These are phyloP conservation scores for Sitta europaea DNA, from an alignment of 2,113 vertebrate genomes.

Conservation along the genomic window DNA sequence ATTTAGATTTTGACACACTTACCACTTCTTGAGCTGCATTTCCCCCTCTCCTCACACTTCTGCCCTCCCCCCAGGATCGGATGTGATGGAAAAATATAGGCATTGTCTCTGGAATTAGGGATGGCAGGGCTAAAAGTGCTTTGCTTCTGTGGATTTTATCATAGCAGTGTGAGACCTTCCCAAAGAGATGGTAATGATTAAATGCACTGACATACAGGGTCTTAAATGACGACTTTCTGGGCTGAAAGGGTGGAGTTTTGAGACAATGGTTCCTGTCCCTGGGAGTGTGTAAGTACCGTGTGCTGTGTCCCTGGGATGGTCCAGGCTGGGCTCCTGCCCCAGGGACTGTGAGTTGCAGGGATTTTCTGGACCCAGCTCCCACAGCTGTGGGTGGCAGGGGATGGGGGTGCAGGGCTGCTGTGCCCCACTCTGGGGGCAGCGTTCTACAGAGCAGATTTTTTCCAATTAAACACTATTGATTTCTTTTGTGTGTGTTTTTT, in stretches of 20 bases:
- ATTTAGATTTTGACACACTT: constrained; percentile 45
- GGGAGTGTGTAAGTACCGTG: fast-evolving
- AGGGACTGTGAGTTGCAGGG: fast-evolving
- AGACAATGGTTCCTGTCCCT: neutral
- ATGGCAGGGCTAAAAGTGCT: neutral
- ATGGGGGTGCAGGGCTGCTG: neutral
- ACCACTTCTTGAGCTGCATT: constrained; percentile 29
- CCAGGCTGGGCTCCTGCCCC: neutral
- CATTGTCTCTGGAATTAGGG: constrained; percentile 12
- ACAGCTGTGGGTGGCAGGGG: neutral
- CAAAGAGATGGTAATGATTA: neutral
- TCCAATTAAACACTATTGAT: neutral
- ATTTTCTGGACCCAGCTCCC: neutral
- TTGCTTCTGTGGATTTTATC: neutral
- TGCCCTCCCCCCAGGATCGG: constrained; percentile 14
- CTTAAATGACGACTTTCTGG: neutral
- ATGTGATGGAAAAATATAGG: constrained; percentile 42
- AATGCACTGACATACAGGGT: fast-evolving
- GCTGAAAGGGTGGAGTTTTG: neutral
- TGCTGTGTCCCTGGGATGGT: neutral
- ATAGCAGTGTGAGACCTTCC: neutral
- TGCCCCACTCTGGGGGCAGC: neutral
- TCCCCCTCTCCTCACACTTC: neutral
- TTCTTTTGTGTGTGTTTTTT: neutral
- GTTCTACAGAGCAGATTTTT: neutral